These are phyloP conservation scores for Habrosyne pyritoides DNA, from an alignment of 2,888 invertebrate genomes.

Conservation along the genomic window DNA sequence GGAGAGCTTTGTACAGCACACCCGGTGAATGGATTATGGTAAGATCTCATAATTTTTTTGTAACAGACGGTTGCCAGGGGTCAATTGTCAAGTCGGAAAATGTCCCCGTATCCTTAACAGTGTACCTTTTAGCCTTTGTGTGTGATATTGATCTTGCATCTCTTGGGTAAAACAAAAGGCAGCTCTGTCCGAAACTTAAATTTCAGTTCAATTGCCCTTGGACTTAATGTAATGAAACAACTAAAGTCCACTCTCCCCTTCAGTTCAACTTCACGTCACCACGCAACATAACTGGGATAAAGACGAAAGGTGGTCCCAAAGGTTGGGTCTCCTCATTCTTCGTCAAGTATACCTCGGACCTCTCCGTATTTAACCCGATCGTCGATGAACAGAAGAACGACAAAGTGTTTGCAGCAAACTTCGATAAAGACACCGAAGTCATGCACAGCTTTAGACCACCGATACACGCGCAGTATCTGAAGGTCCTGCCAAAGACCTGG, in stretches of 20 bases:
- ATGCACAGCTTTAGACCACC: constrained; percentile 88
- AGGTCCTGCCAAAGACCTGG: constrained; percentile 89
- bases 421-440: constrained; percentile 84
- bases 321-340: constrained; percentile 91
- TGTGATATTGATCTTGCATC: too few relatives aligned
- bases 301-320: constrained; percentile 87
- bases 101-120: too few relatives aligned
- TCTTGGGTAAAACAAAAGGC: too few relatives aligned
- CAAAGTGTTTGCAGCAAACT: constrained; percentile 88
- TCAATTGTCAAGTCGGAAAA: too few relatives aligned
- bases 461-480: constrained; percentile 88
- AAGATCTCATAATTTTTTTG: constrained; percentile 28
- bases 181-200: too few relatives aligned
- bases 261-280: constrained; percentile 91
- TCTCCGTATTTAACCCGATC: constrained; percentile 88
- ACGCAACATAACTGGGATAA: constrained; percentile 90
- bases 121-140: too few relatives aligned
- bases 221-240: background rate
- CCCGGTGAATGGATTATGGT: constrained; percentile 88
- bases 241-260: constrained; percentile 18
- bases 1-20: constrained; percentile 87
- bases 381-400: constrained; percentile 80
- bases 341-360: constrained; percentile 89
- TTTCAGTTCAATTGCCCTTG: too few relatives aligned
- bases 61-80: too few relatives aligned